Evolutionary conservation across 2,113 vertebrate genomes (phyloP).

Genomic region (Chionomys nivalis): DNA sequence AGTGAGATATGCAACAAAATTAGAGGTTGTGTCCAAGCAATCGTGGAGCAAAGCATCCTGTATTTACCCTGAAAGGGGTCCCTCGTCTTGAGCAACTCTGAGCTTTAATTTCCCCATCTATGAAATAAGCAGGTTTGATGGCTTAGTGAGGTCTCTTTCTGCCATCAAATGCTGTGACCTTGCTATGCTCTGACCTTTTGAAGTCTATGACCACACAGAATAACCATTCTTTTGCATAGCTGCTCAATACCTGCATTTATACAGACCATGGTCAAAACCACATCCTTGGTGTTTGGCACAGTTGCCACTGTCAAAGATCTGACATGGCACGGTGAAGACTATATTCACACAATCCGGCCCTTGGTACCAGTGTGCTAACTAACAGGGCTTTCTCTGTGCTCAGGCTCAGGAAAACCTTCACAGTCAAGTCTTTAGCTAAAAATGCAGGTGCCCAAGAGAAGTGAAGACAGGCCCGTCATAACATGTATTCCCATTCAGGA

Average conservation of each 20-base stretch:
- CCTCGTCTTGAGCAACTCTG: neutral
- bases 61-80: neutral
- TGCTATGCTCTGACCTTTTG: neutral
- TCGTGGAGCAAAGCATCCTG: neutral
- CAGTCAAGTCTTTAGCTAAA: neutral
- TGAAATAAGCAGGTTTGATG: conserved; percentile 8
- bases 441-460: conserved; percentile 35
- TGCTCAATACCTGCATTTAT: neutral
- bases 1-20: neutral
- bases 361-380: accelerated
- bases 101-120: neutral
- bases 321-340: accelerated
- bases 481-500: neutral
- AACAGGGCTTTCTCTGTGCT: neutral
- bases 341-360: no score
- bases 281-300: neutral
- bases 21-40: neutral
- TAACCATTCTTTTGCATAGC: neutral
- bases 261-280: neutral
- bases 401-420: neutral
- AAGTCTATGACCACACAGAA: neutral
- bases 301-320: neutral
- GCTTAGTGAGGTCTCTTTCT: neutral
- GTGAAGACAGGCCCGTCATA: conserved; percentile 44
- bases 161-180: neutral